A percentile compares a stretch with the other conserved stretches of the same genome.
These are phyloP conservation scores for Nesidiocoris tenuis DNA, from an alignment of 2,888 invertebrate species.

Conservation along the genomic window DNA sequence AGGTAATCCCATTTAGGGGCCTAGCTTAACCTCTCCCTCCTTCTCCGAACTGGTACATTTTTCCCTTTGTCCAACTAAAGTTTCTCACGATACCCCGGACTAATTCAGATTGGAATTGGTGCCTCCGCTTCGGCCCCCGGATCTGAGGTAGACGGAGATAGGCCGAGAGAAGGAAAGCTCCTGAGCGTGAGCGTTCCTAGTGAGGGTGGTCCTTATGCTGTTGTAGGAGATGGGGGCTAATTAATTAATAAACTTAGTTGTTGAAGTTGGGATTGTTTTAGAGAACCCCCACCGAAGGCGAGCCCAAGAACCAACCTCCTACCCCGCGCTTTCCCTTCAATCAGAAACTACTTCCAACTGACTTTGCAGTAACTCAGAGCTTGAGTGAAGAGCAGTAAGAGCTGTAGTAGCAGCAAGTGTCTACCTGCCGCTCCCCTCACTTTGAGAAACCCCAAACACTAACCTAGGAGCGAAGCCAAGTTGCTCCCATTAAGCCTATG, in stretches of 20 bases:
- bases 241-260: constrained; percentile 48
- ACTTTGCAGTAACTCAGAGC: constrained; percentile 28
- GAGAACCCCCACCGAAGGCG: constrained; percentile 38
- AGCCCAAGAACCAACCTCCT: constrained; percentile 43
- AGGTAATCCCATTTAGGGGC: constrained; percentile 30
- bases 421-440: background rate
- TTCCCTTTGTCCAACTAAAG: constrained; percentile 44
- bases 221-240: constrained; percentile 33
- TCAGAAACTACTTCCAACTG: constrained; percentile 31
- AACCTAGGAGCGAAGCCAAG: background rate
- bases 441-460: background rate
- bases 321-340: constrained; percentile 13
- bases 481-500: constrained; percentile 6
- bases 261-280: constrained; percentile 47
- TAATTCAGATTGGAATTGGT: background rate
- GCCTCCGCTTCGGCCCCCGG: background rate
- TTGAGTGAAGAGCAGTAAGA: constrained; percentile 8
- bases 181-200: background rate
- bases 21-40: constrained; percentile 18
- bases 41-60: constrained; percentile 41
- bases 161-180: background rate
- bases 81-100: constrained; percentile 33
- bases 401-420: background rate
- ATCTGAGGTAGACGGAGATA: background rate
- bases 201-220: constrained; percentile 14